phyloP scores from a whole-genome alignment of 2,888 invertebrate species.

The Chorisops tibialis region DNA sequence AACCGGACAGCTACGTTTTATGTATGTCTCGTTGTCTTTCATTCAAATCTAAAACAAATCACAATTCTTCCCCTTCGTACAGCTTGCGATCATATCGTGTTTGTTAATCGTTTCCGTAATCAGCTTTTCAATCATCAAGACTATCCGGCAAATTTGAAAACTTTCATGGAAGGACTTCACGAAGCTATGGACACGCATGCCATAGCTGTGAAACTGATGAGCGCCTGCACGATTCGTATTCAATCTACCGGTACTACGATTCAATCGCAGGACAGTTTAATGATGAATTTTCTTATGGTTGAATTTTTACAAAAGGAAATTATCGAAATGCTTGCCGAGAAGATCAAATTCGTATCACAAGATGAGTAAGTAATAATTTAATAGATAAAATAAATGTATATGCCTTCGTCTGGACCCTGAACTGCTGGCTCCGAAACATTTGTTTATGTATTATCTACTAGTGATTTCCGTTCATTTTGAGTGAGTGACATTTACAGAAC shows the following conservation, averaged over 20 bases:
- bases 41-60: not conserved
- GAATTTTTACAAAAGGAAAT: conserved; percentile 60
- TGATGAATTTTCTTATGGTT: conserved; percentile 63
- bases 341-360: conserved; percentile 58
- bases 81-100: conserved; percentile 54
- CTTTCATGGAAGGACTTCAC: conserved; percentile 55
- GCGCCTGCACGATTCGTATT: conserved; percentile 46
- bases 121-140: conserved; percentile 52
- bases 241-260: conserved; percentile 44
- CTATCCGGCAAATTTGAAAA: conserved; percentile 57
- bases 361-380: conserved; percentile 52
- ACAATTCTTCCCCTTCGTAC: conserved; percentile 1
- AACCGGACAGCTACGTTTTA: conserved; percentile 44
- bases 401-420: too few relatives aligned
- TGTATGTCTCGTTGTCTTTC: conserved; percentile 34
- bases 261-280: conserved; percentile 57
- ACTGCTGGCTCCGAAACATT: too few relatives aligned
- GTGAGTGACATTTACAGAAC: too few relatives aligned
- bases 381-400: too few relatives aligned
- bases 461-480: too few relatives aligned
- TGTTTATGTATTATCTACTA: too few relatives aligned
- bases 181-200: conserved; percentile 44
- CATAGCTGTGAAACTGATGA: conserved; percentile 44
- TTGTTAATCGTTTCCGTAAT: conserved; percentile 55
- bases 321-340: conserved; percentile 60